Evolutionary conservation across 2,113 vertebrate genomes (phyloP).

Genomic region (Xerus inauris): DNA sequence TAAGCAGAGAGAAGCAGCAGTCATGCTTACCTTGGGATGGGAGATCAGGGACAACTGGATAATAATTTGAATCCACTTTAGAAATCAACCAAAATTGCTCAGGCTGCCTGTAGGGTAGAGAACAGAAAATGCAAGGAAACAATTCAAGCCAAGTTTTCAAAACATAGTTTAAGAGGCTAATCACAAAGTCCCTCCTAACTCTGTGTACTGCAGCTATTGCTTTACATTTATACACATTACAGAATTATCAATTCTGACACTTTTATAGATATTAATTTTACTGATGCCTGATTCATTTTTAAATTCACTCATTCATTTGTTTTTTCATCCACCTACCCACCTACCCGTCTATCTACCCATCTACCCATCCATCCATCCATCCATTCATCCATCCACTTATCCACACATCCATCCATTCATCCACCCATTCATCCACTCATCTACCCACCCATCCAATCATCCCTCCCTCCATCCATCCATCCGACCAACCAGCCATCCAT

Average conservation of each 20-base stretch:
- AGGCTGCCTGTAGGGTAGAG: background rate
- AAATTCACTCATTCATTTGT: background rate
- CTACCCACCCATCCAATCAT: background rate
- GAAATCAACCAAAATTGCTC: background rate
- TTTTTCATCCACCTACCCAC: background rate
- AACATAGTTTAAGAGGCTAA: background rate
- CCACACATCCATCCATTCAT: background rate
- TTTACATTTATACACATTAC: background rate
- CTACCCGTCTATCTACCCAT: background rate
- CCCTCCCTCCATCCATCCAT: background rate
- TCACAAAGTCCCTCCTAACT: background rate
- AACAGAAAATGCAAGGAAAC: background rate
- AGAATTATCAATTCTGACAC: background rate
- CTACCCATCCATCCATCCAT: too few relatives aligned
- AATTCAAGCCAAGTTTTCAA: conserved; percentile 2
- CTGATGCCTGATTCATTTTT: background rate
- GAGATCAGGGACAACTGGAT: background rate
- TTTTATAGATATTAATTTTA: background rate
- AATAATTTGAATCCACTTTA: conserved; percentile 35
- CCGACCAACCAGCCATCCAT: background rate
- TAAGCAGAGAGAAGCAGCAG: background rate
- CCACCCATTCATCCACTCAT: background rate
- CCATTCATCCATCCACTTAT: background rate
- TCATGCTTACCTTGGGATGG: background rate
- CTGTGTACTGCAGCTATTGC: background rate